Evolutionary conservation across 2,113 vertebrate species (phyloP), one percentile per base, ranked within the genome.

Genomic region (Scomber colias): DNA sequence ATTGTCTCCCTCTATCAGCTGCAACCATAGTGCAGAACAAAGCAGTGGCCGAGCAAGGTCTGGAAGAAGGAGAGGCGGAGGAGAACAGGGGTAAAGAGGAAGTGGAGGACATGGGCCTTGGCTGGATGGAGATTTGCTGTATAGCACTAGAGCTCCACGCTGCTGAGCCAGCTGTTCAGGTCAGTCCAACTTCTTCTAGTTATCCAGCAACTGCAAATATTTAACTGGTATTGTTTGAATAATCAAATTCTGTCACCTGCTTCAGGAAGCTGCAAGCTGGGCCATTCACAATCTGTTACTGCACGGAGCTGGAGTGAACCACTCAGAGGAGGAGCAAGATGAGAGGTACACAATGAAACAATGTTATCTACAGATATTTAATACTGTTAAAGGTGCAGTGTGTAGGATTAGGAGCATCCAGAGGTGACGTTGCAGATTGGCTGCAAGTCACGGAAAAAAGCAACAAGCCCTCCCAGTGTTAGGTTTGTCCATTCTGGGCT

Each of bases 221-320:
- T 31, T 17, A 5, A 40, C 1, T 0, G 5, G 3, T 40, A 8
- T 17, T 1, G 0, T 11, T 40, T 1, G 16, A 67, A 31, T 31
- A 11, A 16, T n/a, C 16, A 24, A 51, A 51, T n/a, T 19, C 9
- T 12, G 8, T 24, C 17, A 16, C 78, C 78, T 0, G n/a, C 9
- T 57, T 51, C 91, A 99, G 98, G 97, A 97, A 79, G 96, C 97
- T 10, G 96, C 97, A 0, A 97, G 98, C 84, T 97, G 97, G 97
- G 96, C 98, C 70, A 87, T 99, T 53, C 96, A 98, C 87, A 97
- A 94, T 60, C 95, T 99, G 71, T 90, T 98, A 50, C 89, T 97
- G 61, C 96, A 98, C 69, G 96, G 97, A 31, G 82, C 27, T 15
- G 93, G 79, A 80, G 92, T 94, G 68, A 92, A 91, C 15, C 85